Evolutionary conservation across 2,113 vertebrate species (phyloP), one percentile per base, ranked within the genome.

Genomic region (Psephotus haematonotus): DNA sequence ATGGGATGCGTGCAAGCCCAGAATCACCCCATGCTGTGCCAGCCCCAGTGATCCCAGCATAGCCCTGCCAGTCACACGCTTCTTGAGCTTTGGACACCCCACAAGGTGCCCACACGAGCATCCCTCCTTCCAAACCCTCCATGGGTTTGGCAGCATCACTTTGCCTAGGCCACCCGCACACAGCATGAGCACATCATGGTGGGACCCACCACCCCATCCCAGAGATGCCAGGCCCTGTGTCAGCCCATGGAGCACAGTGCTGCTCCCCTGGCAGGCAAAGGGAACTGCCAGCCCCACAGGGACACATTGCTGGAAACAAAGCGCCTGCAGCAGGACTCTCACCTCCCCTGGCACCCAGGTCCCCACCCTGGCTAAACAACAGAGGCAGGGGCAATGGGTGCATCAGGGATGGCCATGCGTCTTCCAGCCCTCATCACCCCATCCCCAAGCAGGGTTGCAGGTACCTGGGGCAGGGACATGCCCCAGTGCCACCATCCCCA

Each of bases 201-300:
- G 2, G 25, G 39, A 87, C 70, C 37, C n/a, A 46, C 20, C 0
- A 0, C 22, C 6, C 20, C 1, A 0, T 33, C 22, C 41, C 1
- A 1, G 10, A 11, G 7, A 82, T 59, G 25, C 31, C 6, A 12
- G 67, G 46, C 20, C 19, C 31, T 18, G 28, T 6, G 25, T 53
- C 68, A 77, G 67, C 27, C 55, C 4, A 1, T 4, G 29, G 37
- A 93, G 17, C 47, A 46, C 79, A 35, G 33, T 3, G 10, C 71
- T 19, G 10, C 53, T 84, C 25, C 77, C 25, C 44, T 52, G 31
- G 43, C 86, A 29, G 50, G 28, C 46, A 89, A 55, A 43, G 17
- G 23, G 28, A 31, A 85, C 39, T 50, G 82, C 19, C 88, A 94
- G 52, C 25, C 71, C 74, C 88, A 77, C 1, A 1, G 52, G 72